phyloP scores from a whole-genome alignment of 2,797 vertebrate genomes.

The Sebastes steindachneri region DNA sequence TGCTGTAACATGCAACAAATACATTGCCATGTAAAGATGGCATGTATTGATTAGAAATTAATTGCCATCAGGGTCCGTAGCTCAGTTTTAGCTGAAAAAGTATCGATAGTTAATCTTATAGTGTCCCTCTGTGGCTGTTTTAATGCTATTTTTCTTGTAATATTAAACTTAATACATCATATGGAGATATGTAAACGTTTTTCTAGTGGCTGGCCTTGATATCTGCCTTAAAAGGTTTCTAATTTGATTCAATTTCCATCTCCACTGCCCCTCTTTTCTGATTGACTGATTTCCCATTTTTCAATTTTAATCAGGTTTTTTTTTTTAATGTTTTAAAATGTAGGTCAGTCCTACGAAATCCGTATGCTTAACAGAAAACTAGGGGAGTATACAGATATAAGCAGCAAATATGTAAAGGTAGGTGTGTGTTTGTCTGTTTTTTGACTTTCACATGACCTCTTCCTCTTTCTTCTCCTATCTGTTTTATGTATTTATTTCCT shows the following conservation, averaged over 20 bases:
- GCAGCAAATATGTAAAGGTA: constrained; percentile 95
- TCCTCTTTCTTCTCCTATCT: constrained; percentile 39
- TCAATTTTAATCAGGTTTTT: constrained; percentile 76
- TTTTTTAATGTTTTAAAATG: constrained; percentile 82
- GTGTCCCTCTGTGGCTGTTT: neutral
- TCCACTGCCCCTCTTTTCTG: constrained; percentile 64
- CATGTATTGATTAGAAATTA: constrained; percentile 6
- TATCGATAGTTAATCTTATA: neutral
- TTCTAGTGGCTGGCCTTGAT: constrained; percentile 20
- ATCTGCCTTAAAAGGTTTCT: constrained; percentile 39
- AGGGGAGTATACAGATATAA: constrained; percentile 93
- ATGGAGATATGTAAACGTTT: constrained; percentile 5
- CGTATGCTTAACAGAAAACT: constrained; percentile 95
- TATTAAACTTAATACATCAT: neutral
- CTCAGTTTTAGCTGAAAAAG: neutral
- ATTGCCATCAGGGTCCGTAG: constrained; percentile 8
- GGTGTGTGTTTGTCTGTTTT: constrained; percentile 72
- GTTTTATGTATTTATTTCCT: constrained; percentile 54
- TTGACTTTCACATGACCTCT: constrained; percentile 47
- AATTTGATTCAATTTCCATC: constrained; percentile 54
- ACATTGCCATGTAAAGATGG: neutral
- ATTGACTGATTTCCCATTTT: constrained; percentile 70
- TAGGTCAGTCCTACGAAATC: constrained; percentile 99
- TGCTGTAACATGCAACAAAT: neutral
- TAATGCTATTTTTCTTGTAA: constrained; percentile 4